These are phyloP conservation scores for Mirounga angustirostris DNA, from an alignment of 2,113 vertebrate species.

Conservation along the genomic window DNA sequence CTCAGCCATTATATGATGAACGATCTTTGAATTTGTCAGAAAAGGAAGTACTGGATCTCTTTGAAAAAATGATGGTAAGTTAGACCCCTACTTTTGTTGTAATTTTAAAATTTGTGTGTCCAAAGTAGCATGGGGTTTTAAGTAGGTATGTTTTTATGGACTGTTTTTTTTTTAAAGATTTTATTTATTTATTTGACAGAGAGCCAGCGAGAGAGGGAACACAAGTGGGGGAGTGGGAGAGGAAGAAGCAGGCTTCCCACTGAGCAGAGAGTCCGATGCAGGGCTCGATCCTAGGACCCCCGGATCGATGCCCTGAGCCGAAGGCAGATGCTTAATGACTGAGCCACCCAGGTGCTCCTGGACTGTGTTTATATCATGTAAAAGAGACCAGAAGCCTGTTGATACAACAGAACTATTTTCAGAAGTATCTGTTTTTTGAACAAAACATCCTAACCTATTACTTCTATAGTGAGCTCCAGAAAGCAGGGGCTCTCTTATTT, in stretches of 20 bases:
- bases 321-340: too few species aligned
- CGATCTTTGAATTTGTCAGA: slow-evolving; percentile 96
- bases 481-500: slow-evolving; percentile 31
- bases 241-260: too few species aligned
- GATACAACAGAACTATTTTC: slow-evolving; percentile 5
- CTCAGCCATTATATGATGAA: slow-evolving; percentile 95
- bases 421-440: slow-evolving; percentile 12
- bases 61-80: slow-evolving; percentile 99
- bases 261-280: too few species aligned
- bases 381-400: not conserved
- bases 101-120: slow-evolving; percentile 35
- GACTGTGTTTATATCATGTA: not conserved
- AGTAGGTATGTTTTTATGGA: slow-evolving; percentile 1
- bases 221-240: too few species aligned
- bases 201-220: too few species aligned
- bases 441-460: not conserved
- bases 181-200: too few species aligned
- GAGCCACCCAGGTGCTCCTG: not conserved
- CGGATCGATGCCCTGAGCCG: too few species aligned
- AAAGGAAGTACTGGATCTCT: slow-evolving; percentile 98
- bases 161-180: not conserved
- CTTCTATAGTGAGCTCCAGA: not conserved
- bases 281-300: too few species aligned
- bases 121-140: not conserved
- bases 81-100: slow-evolving; percentile 51